Conservation (phyloP, 2,888 invertebrate genomes). For the Oligia strigilis region DNA sequence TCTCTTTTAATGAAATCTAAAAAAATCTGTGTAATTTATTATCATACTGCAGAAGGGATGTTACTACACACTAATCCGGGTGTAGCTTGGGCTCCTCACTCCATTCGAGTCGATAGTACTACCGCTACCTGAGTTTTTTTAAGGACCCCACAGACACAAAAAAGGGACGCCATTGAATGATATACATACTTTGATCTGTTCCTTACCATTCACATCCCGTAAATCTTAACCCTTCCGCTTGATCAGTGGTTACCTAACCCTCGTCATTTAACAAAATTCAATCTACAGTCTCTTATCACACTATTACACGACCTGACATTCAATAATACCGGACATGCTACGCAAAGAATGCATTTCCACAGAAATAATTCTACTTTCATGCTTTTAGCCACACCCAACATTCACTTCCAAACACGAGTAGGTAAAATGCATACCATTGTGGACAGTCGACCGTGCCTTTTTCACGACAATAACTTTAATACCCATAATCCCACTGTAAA, state of each 20-base stretch:
- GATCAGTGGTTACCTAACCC: constrained; percentile 6
- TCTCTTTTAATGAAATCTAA: neutral
- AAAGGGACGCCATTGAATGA: constrained; percentile 32
- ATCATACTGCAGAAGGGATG: neutral
- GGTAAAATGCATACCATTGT: constrained; percentile 45
- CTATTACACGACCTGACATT: constrained; percentile 25
- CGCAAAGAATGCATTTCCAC: constrained; percentile 52
- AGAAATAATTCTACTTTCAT: constrained; percentile 58
- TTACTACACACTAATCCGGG: constrained; percentile 6
- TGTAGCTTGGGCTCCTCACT: neutral
- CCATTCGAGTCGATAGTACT: constrained; percentile 3
- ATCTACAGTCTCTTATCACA: constrained; percentile 14
- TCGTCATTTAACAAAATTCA: constrained; percentile 20
- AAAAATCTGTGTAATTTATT: neutral
- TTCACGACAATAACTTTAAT: constrained; percentile 46
- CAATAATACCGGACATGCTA: constrained; percentile 24
- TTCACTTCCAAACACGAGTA: constrained; percentile 30
- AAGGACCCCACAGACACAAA: constrained; percentile 25
- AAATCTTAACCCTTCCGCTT: constrained; percentile 13
- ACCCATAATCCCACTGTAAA: neutral
- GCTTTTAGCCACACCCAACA: constrained; percentile 53
- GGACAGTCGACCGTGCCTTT: constrained; percentile 38
- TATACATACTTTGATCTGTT: neutral
- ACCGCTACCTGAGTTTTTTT: constrained; percentile 33
- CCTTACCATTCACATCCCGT: constrained; percentile 19